These are phyloP conservation scores for Sebastes vulpes DNA, from an alignment of 2,797 vertebrate genomes.

Conservation along the genomic window DNA sequence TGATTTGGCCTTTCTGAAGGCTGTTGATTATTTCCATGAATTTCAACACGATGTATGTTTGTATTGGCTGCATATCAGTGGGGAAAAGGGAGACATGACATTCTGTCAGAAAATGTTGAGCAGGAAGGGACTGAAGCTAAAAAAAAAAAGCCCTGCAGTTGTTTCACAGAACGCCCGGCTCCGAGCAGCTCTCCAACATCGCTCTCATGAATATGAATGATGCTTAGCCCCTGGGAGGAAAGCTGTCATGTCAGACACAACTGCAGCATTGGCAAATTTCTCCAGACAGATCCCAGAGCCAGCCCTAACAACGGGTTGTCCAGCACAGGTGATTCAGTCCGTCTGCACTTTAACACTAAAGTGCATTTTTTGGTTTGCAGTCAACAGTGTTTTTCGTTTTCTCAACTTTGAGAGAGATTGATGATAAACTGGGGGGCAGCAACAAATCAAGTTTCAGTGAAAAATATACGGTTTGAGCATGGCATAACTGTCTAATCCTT, in stretches of 20 bases:
- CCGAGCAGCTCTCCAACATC: conserved; percentile 38
- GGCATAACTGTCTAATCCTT: not conserved
- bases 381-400: not conserved
- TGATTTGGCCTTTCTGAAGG: conserved; percentile 43
- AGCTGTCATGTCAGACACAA: conserved; percentile 71
- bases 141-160: conserved; percentile 41
- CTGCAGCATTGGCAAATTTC: conserved; percentile 65
- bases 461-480: not conserved
- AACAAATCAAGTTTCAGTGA: not conserved
- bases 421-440: not conserved
- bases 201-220: conserved; percentile 78
- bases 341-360: conserved; percentile 8
- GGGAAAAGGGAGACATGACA: conserved; percentile 36
- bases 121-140: conserved; percentile 23
- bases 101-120: conserved; percentile 36
- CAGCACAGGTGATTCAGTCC: conserved; percentile 43
- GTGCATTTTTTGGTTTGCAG: not conserved
- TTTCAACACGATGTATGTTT: not conserved
- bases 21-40: conserved; percentile 36
- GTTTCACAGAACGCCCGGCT: conserved; percentile 46
- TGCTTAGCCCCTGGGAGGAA: conserved; percentile 63
- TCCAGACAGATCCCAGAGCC: conserved; percentile 49
- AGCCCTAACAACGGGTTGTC: conserved; percentile 37
- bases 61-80: not conserved
- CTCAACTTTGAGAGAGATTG: not conserved